A percentile compares a stretch with the other conserved stretches of the same genome.
These are phyloP conservation scores for Sinopyrophorus schimmeli DNA, from an alignment of 2,888 invertebrate species.

Conservation along the genomic window DNA sequence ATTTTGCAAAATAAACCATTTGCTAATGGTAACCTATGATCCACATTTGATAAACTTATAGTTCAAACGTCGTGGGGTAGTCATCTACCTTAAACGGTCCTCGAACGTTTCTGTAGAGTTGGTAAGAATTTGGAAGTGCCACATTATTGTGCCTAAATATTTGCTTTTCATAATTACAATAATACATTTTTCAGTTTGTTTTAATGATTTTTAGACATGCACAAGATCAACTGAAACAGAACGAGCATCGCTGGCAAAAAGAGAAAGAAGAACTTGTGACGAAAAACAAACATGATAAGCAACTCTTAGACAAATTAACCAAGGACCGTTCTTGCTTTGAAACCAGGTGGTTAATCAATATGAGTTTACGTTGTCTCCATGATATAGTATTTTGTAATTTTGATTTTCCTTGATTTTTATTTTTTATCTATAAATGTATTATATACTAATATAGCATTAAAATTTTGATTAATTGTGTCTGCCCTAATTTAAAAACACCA, in stretches of 20 bases:
- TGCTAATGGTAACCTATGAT: too few relatives aligned
- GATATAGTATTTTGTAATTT: conserved; percentile 48
- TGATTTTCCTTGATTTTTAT: conserved; percentile 11
- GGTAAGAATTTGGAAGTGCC: too few relatives aligned
- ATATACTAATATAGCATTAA: neutral
- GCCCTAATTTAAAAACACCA: conserved; percentile 36
- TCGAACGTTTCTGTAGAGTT: too few relatives aligned
- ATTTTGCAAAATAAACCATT: too few relatives aligned
- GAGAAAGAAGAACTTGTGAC: conserved; percentile 48
- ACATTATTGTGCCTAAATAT: too few relatives aligned
- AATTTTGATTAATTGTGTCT: conserved; percentile 24
- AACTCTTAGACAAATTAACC: conserved; percentile 44
- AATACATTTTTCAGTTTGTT: too few relatives aligned
- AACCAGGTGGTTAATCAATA: conserved; percentile 52
- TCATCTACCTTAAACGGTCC: too few relatives aligned
- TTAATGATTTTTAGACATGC: conserved; percentile 42
- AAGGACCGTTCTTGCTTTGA: conserved; percentile 47
- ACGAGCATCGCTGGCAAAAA: conserved; percentile 48
- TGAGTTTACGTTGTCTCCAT: conserved; percentile 49
- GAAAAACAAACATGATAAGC: conserved; percentile 44
- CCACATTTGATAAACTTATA: too few relatives aligned
- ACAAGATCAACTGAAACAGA: conserved; percentile 46
- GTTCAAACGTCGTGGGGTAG: too few relatives aligned
- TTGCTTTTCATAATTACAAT: too few relatives aligned
- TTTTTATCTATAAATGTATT: conserved; percentile 4